Evolutionary conservation across 2,888 invertebrate genomes (phyloP), one percentile per base, ranked within the genome.

Genomic region (Zaprionus obscuricornis): DNA sequence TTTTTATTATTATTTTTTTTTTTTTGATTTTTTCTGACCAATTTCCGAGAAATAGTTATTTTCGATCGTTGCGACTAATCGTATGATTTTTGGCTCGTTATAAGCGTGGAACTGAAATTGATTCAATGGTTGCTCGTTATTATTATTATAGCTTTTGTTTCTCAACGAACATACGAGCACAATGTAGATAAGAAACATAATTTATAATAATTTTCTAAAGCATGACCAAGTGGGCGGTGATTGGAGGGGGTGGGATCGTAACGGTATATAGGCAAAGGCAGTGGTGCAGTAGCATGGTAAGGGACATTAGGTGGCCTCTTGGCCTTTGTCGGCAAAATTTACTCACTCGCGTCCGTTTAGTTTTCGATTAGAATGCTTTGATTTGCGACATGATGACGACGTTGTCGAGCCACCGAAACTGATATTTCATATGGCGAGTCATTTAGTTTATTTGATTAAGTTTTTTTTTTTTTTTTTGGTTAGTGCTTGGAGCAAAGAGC

Each of bases 261-360:
- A n/a, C n/a, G n/a, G n/a, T n/a, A n/a, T n/a, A n/a, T n/a, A n/a
- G n/a, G n/a, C n/a, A n/a, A n/a, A n/a, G n/a, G n/a, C n/a, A n/a
- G n/a, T n/a, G 18, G 13, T 8, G 11, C 0, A 1, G 14, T 7
- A 7, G 8, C 8, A 18, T 0, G 22, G 18, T n/a, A 11, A 5
- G 17, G 22, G 20, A 11, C 2, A 36, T 29, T 34, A 22, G 18
- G 24, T 16, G 45, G 46, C 55, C 59, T 69, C 50, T 74, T 46
- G 47, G 74, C 78, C 75, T 87, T 88, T 88, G 88, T 88, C 87
- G 88, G 88, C 86, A 77, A 67, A 73, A 55, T 60, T 72, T 76
- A 82, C 77, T 69, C 83, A 72, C 46, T 69, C 60, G 60, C 52
- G 47, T 73, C 65, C 84, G 70, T 84, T 81, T 85, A 84, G 86